Evolutionary conservation across 2,888 invertebrate genomes (phyloP).

Genomic region (Hypselothyrea guttata): DNA sequence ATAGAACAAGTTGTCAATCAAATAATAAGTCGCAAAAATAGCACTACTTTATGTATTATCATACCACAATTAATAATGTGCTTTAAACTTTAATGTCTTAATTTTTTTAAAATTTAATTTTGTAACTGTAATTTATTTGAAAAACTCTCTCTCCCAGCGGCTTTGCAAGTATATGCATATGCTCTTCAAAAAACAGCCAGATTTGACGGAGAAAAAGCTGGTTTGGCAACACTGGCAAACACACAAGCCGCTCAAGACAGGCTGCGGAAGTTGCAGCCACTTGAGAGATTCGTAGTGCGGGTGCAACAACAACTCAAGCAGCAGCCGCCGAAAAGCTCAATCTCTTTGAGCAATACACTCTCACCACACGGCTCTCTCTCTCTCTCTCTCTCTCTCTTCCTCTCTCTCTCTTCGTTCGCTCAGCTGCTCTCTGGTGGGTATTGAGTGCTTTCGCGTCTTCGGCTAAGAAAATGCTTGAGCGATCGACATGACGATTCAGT

Average conservation of each 20-base stretch:
- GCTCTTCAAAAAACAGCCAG: too few relatives aligned
- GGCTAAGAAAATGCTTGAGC: conserved; percentile 70
- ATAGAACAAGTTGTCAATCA: too few relatives aligned
- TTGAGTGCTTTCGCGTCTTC: conserved; percentile 44
- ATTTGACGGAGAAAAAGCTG: too few relatives aligned
- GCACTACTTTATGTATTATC: too few relatives aligned
- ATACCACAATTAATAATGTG: too few relatives aligned
- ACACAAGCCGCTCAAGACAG: conserved; percentile 26
- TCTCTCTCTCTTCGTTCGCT: conserved; percentile 1
- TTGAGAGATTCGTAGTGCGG: conserved; percentile 28
- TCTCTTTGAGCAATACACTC: conserved; percentile 16
- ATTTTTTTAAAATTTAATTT: too few relatives aligned
- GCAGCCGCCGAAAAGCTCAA: conserved; percentile 1
- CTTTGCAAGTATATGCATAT: too few relatives aligned
- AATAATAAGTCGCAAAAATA: too few relatives aligned
- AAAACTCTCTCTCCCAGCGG: too few relatives aligned
- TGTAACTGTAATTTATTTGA: too few relatives aligned
- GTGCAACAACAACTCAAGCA: conserved; percentile 38
- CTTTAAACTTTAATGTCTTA: too few relatives aligned
- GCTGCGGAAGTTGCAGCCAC: conserved; percentile 4
- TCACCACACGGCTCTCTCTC: conserved; percentile 1
- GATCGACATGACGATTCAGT: conserved; percentile 75
- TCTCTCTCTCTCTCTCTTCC: conserved; percentile 13
- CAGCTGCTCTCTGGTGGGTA: conserved; percentile 12
- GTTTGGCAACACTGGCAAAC: too few relatives aligned